phyloP scores from a whole-genome alignment of 1,140 invertebrate genomes.

The Drosophila tristis region DNA sequence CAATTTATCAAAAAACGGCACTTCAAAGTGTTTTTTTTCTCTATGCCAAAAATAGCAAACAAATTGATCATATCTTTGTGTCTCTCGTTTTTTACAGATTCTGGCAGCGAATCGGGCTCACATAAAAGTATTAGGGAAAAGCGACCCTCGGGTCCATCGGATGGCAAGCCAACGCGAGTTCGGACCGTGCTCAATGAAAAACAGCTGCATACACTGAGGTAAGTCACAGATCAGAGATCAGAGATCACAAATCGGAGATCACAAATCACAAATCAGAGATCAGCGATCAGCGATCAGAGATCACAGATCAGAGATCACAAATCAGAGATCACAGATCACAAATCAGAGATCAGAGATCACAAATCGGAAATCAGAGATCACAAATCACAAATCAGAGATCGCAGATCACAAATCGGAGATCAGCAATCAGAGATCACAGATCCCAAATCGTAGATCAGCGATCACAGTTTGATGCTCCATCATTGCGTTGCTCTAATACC shows the following conservation, averaged over 20 bases:
- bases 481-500: too few species aligned
- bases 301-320: not conserved
- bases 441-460: too few species aligned
- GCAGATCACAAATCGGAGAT: not conserved
- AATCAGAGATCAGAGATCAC: too few species aligned
- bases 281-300: not conserved
- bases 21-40: constrained; percentile 57
- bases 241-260: too few species aligned
- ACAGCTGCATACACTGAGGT: constrained; percentile 96
- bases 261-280: too few species aligned
- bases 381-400: not conserved
- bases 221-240: constrained; percentile 21
- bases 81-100: constrained; percentile 86
- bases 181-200: constrained; percentile 99
- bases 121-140: constrained; percentile 90
- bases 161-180: constrained; percentile 98
- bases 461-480: too few species aligned
- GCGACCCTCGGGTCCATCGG: constrained; percentile 87
- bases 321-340: too few species aligned
- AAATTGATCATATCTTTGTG: constrained; percentile 25
- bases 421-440: too few species aligned
- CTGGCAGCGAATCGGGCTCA: constrained; percentile 92
- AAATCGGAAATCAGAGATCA: too few species aligned
- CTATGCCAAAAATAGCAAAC: constrained; percentile 39
- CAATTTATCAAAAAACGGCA: constrained; percentile 34